These are phyloP conservation scores for Artemia franciscana DNA, from an alignment of 1,140 invertebrate species.

Conservation along the genomic window DNA sequence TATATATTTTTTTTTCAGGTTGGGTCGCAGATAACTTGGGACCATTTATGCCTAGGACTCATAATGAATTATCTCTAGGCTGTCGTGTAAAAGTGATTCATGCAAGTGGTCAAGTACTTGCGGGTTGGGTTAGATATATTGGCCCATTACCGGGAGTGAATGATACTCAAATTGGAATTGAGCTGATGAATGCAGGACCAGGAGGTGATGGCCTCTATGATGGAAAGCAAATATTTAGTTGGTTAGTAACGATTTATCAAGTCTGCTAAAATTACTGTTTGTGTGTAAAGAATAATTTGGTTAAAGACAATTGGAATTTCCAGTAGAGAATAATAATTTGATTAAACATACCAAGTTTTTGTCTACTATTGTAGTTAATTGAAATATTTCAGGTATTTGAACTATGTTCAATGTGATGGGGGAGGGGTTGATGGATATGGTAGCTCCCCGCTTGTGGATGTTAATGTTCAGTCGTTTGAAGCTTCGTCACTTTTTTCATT, in stretches of 20 bases:
- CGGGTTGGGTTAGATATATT: conserved; percentile 1
- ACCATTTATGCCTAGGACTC: conserved; percentile 3
- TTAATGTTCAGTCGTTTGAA: too few species aligned
- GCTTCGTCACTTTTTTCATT: too few species aligned
- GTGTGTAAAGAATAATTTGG: too few species aligned
- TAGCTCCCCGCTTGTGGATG: too few species aligned
- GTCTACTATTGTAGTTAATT: too few species aligned
- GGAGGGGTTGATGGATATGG: too few species aligned
- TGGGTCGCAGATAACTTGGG: background rate
- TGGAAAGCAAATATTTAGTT: background rate
- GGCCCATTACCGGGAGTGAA: conserved; percentile 5
- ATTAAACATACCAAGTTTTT: too few species aligned
- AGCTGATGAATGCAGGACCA: conserved; percentile 1
- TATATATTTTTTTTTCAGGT: background rate
- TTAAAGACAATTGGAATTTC: too few species aligned
- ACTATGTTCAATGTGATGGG: too few species aligned
- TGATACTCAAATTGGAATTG: conserved; percentile 4
- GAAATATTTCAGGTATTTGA: too few species aligned
- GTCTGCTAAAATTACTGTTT: too few species aligned
- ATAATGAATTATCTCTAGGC: conserved; percentile 1
- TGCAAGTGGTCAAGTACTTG: conserved; percentile 2
- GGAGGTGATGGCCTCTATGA: conserved; percentile 5
- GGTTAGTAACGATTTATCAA: background rate
- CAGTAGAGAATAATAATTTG: too few species aligned
- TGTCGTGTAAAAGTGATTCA: conserved; percentile 6